A percentile compares a stretch with the other conserved stretches of the same genome.
Evolutionary conservation across 2,888 invertebrate genomes (phyloP).

Genomic region (Leptinotarsa rubiginosa): DNA sequence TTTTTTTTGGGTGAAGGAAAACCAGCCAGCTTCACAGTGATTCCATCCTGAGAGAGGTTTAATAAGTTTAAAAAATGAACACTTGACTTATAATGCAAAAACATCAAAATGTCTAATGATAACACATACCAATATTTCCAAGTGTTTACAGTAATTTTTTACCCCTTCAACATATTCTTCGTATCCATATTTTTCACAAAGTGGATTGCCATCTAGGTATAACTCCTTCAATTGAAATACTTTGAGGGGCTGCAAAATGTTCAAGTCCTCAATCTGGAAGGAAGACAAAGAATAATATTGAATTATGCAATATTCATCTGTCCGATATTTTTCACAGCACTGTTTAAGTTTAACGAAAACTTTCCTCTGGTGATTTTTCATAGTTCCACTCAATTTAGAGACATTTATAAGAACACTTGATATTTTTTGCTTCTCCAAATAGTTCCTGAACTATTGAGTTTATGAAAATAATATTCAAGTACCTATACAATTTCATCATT

Average conservation of each 20-base stretch:
- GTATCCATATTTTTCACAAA: conserved; percentile 75
- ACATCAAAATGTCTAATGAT: conserved; percentile 2
- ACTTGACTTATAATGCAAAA: background rate
- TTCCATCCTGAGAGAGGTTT: conserved; percentile 68
- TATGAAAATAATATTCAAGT: too few species aligned
- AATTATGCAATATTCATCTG: too few species aligned
- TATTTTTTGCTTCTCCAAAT: too few species aligned
- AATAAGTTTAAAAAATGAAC: background rate
- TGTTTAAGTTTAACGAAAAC: too few species aligned
- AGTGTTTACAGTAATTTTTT: conserved; percentile 68
- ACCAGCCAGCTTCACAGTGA: conserved; percentile 62
- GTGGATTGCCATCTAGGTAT: conserved; percentile 76
- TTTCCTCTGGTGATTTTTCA: too few species aligned
- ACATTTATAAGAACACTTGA: background rate
- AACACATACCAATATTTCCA: conserved; percentile 68
- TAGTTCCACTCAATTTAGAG: background rate
- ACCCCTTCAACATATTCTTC: conserved; percentile 72
- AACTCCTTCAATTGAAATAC: conserved; percentile 62
- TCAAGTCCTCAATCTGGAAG: conserved; percentile 56
- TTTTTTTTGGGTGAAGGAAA: conserved; percentile 68
- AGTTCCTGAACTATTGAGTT: too few species aligned
- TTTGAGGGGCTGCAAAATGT: conserved; percentile 48
- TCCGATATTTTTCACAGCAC: too few species aligned
- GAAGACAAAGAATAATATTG: too few species aligned
- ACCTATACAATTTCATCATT: too few species aligned